A percentile compares a stretch with the other conserved stretches of the same genome.
These are phyloP conservation scores for Dyspetes luteomarginatus DNA, from an alignment of 2,888 invertebrate genomes.

Conservation along the genomic window DNA sequence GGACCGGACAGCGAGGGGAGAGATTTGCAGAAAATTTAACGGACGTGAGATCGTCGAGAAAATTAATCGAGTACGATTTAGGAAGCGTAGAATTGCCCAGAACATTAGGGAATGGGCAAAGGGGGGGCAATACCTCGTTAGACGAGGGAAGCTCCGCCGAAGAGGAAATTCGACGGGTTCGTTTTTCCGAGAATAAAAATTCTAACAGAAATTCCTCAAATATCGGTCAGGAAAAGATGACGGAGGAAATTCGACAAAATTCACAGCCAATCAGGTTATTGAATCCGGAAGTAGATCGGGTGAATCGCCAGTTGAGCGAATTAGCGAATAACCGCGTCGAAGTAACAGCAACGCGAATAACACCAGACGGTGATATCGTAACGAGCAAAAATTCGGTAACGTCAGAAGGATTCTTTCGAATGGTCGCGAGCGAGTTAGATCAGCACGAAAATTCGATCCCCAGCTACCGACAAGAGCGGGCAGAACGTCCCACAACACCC, in stretches of 20 bases:
- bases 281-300: not conserved
- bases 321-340: not conserved
- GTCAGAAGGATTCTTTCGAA: not conserved
- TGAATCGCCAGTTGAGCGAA: not conserved
- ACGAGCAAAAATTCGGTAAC: not conserved
- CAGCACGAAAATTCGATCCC: not conserved
- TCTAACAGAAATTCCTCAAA: not conserved
- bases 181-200: not conserved
- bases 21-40: not conserved
- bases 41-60: not conserved
- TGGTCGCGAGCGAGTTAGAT: not conserved
- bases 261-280: not conserved
- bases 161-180: conserved; percentile 1
- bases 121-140: not conserved
- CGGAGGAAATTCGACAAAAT: conserved; percentile 1
- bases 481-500: not conserved
- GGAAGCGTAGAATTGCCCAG: not conserved
- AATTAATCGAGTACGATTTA: not conserved
- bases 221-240: not conserved
- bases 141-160: not conserved
- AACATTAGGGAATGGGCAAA: not conserved
- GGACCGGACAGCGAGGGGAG: not conserved
- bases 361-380: not conserved
- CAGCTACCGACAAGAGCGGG: not conserved
- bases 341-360: not conserved